Percentiles rank a stretch among this genome's conserved stretches.
Evolutionary conservation across 2,888 invertebrate species (phyloP).

Genomic region (Norana najaformis): DNA sequence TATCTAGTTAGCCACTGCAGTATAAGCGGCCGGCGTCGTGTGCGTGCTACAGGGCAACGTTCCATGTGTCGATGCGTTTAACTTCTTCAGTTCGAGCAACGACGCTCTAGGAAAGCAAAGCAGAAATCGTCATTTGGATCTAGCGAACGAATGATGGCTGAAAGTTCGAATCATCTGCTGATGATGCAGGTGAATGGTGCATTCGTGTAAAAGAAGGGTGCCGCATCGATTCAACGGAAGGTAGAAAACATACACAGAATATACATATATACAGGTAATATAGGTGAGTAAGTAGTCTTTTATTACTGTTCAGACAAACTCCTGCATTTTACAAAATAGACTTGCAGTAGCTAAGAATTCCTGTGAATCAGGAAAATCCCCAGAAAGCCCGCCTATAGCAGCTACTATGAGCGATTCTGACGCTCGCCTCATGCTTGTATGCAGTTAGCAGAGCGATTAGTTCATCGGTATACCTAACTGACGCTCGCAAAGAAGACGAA

Average conservation of each 20-base stretch:
- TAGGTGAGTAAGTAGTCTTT: background rate
- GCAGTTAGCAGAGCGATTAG: background rate
- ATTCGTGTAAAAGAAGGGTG: background rate
- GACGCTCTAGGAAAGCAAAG: background rate
- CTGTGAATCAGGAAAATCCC: background rate
- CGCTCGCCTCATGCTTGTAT: too few relatives aligned
- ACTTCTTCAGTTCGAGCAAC: background rate
- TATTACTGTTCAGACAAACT: background rate
- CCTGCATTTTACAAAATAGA: background rate
- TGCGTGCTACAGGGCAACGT: background rate
- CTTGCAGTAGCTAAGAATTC: background rate
- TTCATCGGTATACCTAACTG: too few relatives aligned
- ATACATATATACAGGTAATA: too few relatives aligned
- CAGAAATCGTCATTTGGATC: background rate
- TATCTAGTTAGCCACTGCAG: background rate
- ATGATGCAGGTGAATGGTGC: background rate
- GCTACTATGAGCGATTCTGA: background rate
- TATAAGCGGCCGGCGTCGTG: background rate
- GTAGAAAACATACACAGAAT: background rate
- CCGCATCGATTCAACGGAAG: background rate
- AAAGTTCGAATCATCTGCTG: background rate
- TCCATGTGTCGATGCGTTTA: background rate
- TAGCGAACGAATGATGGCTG: background rate
- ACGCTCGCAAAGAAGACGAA: background rate
- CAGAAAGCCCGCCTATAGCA: background rate